Evolutionary conservation across 2,888 invertebrate species (phyloP).

Genomic region (Cosmorhoe ocellata): DNA sequence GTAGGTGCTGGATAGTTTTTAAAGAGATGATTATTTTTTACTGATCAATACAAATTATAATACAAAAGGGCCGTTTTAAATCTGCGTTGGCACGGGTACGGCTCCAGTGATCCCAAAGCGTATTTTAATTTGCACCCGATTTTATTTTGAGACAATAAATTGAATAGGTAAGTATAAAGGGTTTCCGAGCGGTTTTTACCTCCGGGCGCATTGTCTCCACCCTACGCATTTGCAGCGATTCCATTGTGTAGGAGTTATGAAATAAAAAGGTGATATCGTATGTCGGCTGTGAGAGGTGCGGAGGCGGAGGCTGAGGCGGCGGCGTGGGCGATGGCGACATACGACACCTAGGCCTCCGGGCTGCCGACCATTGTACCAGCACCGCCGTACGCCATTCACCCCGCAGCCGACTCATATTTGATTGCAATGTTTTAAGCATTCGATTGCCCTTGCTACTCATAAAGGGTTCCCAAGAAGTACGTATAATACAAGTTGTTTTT

Average conservation of each 20-base stretch:
- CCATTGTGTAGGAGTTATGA: constrained; percentile 77
- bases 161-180: constrained; percentile 78
- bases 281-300: constrained; percentile 67
- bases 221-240: constrained; percentile 74
- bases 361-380: constrained; percentile 45
- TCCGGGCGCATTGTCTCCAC: constrained; percentile 82
- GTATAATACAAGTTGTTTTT: constrained; percentile 65
- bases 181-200: constrained; percentile 76
- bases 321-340: constrained; percentile 54
- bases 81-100: constrained; percentile 37
- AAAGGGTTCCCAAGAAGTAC: constrained; percentile 79
- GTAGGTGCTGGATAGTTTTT: constrained; percentile 9
- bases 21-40: not conserved
- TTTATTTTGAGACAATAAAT: constrained; percentile 81
- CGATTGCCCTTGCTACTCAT: constrained; percentile 76
- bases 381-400: constrained; percentile 57
- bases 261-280: constrained; percentile 80
- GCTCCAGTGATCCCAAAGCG: constrained; percentile 50
- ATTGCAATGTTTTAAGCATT: constrained; percentile 81
- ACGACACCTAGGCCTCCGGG: constrained; percentile 56
- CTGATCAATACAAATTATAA: constrained; percentile 39
- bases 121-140: constrained; percentile 82
- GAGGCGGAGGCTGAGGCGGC: constrained; percentile 46
- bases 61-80: constrained; percentile 48
- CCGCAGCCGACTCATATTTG: constrained; percentile 65